These are phyloP conservation scores for Artemia franciscana DNA, from an alignment of 1,140 invertebrate genomes.

Conservation along the genomic window DNA sequence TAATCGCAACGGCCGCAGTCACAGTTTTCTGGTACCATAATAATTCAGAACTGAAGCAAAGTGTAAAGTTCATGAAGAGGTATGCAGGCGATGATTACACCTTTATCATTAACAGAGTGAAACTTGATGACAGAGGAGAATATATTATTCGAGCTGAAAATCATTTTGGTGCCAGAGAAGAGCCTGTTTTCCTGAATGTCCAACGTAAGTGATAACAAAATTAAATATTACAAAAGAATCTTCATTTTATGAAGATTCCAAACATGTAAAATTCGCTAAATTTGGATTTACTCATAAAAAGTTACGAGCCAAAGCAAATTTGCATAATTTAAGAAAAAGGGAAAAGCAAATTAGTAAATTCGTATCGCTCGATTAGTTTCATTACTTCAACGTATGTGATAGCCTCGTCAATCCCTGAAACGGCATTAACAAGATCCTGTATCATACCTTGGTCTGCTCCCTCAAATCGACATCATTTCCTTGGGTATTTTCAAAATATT, in stretches of 20 bases:
- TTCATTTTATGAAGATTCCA: background rate
- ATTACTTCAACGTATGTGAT: constrained; percentile 99
- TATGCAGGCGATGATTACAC: constrained; percentile 89
- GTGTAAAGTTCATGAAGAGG: constrained; percentile 97
- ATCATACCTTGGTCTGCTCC: constrained; percentile 66
- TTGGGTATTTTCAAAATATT: constrained; percentile 55
- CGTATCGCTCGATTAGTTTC: no score
- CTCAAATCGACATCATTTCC: constrained; percentile 32
- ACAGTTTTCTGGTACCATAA: constrained; percentile 89
- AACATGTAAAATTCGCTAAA: background rate
- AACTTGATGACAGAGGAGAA: constrained; percentile 82
- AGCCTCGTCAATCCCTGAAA: constrained; percentile 97
- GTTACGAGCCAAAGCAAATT: background rate
- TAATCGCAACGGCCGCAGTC: constrained; percentile 78
- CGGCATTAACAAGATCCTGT: constrained; percentile 80
- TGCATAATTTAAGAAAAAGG: background rate
- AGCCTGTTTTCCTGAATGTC: constrained; percentile 89
- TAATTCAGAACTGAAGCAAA: constrained; percentile 78
- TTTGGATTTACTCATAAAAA: background rate
- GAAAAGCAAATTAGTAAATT: no score
- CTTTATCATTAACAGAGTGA: constrained; percentile 87
- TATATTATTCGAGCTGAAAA: constrained; percentile 94
- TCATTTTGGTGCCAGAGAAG: constrained; percentile 85
- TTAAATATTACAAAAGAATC: background rate
- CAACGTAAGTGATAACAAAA: constrained; percentile 41